Evolutionary conservation across 2,888 invertebrate genomes (phyloP).

Genomic region (Micoletzkya japonica): DNA sequence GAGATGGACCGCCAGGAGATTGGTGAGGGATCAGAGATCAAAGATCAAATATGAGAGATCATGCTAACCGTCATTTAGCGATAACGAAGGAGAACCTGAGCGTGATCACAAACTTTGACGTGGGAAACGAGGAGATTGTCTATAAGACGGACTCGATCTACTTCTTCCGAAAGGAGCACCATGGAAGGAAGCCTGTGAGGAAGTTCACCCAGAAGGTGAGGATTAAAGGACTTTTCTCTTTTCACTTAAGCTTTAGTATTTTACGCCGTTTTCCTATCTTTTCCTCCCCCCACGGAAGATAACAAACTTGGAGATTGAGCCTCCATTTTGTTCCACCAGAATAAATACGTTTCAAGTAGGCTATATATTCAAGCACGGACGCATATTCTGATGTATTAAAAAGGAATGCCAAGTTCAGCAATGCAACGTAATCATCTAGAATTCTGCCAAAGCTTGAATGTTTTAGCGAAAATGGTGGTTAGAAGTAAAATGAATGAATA

Average conservation of each 20-base stretch:
- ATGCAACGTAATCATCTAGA: too few species aligned
- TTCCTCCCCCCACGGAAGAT: background rate
- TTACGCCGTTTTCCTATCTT: too few species aligned
- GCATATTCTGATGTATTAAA: too few species aligned
- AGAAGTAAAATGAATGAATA: background rate
- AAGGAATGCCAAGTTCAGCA: too few species aligned
- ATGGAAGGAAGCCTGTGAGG: constrained; percentile 25
- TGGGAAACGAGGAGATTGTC: constrained; percentile 34
- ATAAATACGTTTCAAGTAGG: background rate
- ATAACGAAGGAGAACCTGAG: constrained; percentile 36
- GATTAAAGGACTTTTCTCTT: background rate
- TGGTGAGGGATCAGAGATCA: constrained; percentile 8
- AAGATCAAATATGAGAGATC: background rate
- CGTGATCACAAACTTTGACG: constrained; percentile 35
- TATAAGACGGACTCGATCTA: constrained; percentile 35
- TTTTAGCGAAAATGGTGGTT: too few species aligned
- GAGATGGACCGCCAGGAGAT: constrained; percentile 34
- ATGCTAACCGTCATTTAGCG: background rate
- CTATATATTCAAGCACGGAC: background rate
- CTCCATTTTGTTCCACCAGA: background rate
- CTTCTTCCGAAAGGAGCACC: constrained; percentile 31
- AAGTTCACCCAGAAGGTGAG: constrained; percentile 40
- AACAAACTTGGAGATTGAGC: background rate
- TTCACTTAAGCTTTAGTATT: too few species aligned
- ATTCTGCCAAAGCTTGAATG: too few species aligned